Conservation (phyloP, 1,140 invertebrate species). For the Aphelinus atriplicis region DNA sequence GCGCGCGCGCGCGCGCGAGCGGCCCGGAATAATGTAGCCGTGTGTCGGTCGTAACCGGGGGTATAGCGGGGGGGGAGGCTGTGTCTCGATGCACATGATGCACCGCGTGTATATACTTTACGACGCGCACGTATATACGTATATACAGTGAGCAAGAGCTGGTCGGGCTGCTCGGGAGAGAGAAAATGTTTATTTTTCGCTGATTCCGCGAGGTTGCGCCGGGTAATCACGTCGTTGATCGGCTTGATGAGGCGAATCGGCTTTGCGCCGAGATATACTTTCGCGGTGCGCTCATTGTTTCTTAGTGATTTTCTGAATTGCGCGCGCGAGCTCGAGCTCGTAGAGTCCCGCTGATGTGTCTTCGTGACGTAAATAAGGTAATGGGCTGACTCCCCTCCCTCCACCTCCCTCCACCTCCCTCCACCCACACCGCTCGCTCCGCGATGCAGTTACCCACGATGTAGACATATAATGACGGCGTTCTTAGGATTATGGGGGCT, state of each 20-base stretch:
- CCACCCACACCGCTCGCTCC: not conserved
- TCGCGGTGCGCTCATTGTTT: slow-evolving; percentile 53
- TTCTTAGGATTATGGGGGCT: slow-evolving; percentile 26
- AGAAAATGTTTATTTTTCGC: slow-evolving; percentile 37
- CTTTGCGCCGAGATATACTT: slow-evolving; percentile 2
- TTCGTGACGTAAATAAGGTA: slow-evolving; percentile 63
- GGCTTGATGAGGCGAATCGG: slow-evolving; percentile 26
- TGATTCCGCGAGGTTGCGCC: slow-evolving; percentile 1
- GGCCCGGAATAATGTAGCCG: slow-evolving; percentile 18
- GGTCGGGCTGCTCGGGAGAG: too few relatives aligned
- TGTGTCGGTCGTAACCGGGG: too few relatives aligned
- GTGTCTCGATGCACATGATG: too few relatives aligned
- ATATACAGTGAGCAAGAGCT: too few relatives aligned
- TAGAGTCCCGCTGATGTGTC: slow-evolving; percentile 46
- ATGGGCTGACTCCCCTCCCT: slow-evolving; percentile 44
- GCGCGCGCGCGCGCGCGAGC: too few relatives aligned
- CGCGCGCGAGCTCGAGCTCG: slow-evolving; percentile 47
- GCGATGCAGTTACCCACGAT: slow-evolving; percentile 47
- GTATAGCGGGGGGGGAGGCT: not conserved
- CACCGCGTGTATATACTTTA: too few relatives aligned
- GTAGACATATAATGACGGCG: slow-evolving; percentile 52
- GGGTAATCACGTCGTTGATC: slow-evolving; percentile 34
- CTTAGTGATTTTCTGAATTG: slow-evolving; percentile 63
- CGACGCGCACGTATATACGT: not conserved
- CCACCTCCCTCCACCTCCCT: not conserved